Evolutionary conservation across 1,140 invertebrate genomes (phyloP), one percentile per base, ranked within the genome.

Genomic region (Marisa cornuarietis): DNA sequence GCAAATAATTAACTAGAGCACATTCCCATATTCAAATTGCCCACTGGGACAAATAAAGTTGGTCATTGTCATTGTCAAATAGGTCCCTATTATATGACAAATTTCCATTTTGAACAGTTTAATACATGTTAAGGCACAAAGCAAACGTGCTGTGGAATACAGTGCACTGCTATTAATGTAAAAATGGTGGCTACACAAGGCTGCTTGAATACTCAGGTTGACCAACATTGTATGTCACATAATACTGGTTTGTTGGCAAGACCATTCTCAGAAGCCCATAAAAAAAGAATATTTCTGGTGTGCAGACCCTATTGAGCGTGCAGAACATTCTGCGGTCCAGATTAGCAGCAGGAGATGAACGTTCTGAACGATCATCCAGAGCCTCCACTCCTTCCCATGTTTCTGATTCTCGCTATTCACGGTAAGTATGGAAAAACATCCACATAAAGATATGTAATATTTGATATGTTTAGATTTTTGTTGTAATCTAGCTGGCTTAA

Each of bases 351-450:
- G 76, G 49, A 51, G 63, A 52, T 51, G 18, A 49, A 65, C 7
- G 6, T n/a, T 77, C 76, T 18, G 16, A 54, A 16, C 76, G 49
- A 22, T 77, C 76, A 14, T 77, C 76, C n/a, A 63, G 76, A 68
- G 76, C 31, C 16, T 77, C 76, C 22, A 77, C 76, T 3, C 76
- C 76, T 14, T 26, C 63, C 22, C 65, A 68, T 52, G 4, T 51
- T 5, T 49, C 63, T 11, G 22, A 65, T 61, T 77, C 76, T 52
- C 42, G 76, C 49, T 77, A n/a, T 68, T 31, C 26, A 24, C 26
- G 65, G 22, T 68, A 22, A 16, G 22, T 68, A 24, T 31, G 10
- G 26, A 24, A n/a, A 16, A n/a, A 13, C 13, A 68, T n/a, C 65
- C 6, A 63, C 18, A 63, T 20, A n/a, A 20, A 63, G 62, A n/a